phyloP scores from a whole-genome alignment of 2,888 invertebrate species.

The Melangyna quadrimaculata region DNA sequence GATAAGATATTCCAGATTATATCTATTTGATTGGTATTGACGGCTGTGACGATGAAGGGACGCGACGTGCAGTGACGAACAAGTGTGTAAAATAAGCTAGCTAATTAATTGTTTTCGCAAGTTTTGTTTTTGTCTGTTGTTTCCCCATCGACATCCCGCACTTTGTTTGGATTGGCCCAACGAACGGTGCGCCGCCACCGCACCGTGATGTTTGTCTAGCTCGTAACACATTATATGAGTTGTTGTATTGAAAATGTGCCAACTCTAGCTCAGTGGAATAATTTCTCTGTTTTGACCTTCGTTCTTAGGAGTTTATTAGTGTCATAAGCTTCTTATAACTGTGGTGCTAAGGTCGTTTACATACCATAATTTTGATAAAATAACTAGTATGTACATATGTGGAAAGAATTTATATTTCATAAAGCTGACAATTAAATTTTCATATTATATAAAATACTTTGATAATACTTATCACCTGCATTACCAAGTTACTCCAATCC shows the following conservation, averaged over 20 bases:
- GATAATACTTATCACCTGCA: conserved; percentile 3
- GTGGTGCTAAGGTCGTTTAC: conserved; percentile 6
- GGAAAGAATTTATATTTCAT: background rate
- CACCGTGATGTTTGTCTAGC: background rate
- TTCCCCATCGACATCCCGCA: background rate
- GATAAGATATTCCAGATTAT: conserved; percentile 44
- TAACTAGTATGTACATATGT: background rate
- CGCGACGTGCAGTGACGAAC: background rate
- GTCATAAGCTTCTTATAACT: background rate
- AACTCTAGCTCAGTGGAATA: background rate
- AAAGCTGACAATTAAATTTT: background rate
- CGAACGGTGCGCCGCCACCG: too few relatives aligned
- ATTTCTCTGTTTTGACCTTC: conserved; percentile 13
- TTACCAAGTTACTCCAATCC: background rate
- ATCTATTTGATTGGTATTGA: conserved; percentile 19
- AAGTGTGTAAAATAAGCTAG: background rate
- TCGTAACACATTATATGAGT: background rate
- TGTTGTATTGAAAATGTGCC: background rate
- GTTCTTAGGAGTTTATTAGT: background rate
- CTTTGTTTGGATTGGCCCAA: background rate
- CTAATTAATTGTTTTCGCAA: conserved; percentile 22
- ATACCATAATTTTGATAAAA: background rate
- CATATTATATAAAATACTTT: background rate
- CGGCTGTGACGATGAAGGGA: background rate
- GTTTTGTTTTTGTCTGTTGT: background rate